Conservation (phyloP, 2,113 vertebrate genomes). For the Rhabdornis inornatus region DNA sequence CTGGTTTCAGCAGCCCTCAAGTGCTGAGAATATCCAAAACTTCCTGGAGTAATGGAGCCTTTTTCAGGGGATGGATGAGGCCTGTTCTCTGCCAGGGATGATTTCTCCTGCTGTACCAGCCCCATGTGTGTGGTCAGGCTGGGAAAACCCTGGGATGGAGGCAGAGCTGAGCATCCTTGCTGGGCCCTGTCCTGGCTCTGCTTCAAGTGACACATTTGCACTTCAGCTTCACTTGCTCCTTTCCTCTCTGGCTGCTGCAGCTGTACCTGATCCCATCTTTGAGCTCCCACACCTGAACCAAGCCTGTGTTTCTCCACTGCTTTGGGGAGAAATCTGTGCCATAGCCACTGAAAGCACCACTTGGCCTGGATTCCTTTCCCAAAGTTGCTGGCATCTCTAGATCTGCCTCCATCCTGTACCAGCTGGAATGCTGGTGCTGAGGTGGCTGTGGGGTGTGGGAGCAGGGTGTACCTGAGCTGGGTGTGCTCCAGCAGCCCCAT, state of each 20-base stretch:
- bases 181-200: neutral
- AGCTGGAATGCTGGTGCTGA: neutral
- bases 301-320: neutral
- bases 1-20: neutral
- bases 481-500: neutral
- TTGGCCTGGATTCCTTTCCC: neutral
- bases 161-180: neutral
- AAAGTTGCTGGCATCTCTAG: neutral
- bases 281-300: neutral
- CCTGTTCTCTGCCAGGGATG: neutral
- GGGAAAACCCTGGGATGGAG: neutral
- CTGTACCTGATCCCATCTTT: neutral
- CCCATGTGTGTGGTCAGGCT: too few species aligned
- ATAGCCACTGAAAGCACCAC: neutral
- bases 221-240: neutral
- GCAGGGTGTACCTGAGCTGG: neutral
- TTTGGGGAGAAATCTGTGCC: neutral
- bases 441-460: neutral
- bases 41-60: neutral
- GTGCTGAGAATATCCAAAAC: neutral
- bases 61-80: fast-evolving
- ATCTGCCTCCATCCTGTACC: fast-evolving
- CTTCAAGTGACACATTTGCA: neutral
- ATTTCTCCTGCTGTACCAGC: neutral
- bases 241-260: neutral